Conservation (phyloP, 2,113 vertebrate genomes). For the Morone saxatilis region DNA sequence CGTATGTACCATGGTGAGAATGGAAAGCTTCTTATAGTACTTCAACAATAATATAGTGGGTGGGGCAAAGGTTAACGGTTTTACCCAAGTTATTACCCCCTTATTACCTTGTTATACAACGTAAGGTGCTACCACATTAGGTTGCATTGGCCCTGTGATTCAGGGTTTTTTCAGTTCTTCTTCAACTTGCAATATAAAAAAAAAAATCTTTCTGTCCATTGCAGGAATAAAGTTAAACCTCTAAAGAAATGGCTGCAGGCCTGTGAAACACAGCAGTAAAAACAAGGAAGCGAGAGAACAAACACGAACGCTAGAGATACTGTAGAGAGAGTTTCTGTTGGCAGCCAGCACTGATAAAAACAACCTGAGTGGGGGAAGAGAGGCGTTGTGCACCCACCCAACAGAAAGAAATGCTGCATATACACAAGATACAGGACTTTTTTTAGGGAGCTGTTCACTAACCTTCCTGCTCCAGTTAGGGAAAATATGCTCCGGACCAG, state of each 20-base stretch:
- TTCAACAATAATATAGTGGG: too few species aligned
- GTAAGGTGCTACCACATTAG: neutral
- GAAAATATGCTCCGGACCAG: slow-evolving; percentile 23
- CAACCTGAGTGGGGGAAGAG: slow-evolving; percentile 52
- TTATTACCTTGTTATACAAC: neutral
- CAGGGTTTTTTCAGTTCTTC: neutral
- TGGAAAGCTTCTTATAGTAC: too few species aligned
- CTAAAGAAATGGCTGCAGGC: neutral
- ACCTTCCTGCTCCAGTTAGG: slow-evolving; percentile 39
- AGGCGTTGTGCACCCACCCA: slow-evolving; percentile 48
- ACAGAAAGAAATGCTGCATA: slow-evolving; percentile 28
- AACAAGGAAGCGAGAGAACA: slow-evolving; percentile 17
- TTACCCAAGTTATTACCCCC: neutral
- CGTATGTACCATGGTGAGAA: too few species aligned
- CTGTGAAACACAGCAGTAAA: slow-evolving; percentile 7
- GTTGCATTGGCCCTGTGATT: neutral
- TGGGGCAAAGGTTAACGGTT: neutral
- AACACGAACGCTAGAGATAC: slow-evolving; percentile 19
- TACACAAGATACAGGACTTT: slow-evolving; percentile 17
- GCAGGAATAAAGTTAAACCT: neutral
- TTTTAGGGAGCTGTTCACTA: slow-evolving; percentile 28
- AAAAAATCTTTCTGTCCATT: neutral
- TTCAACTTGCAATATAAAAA: too few species aligned
- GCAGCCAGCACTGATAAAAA: slow-evolving; percentile 40
- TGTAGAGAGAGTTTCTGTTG: slow-evolving; percentile 33